Percentiles rank a stretch among this genome's conserved stretches.
These are phyloP conservation scores for Lasioglossum calceatum DNA, from an alignment of 2,888 invertebrate species.

Conservation along the genomic window DNA sequence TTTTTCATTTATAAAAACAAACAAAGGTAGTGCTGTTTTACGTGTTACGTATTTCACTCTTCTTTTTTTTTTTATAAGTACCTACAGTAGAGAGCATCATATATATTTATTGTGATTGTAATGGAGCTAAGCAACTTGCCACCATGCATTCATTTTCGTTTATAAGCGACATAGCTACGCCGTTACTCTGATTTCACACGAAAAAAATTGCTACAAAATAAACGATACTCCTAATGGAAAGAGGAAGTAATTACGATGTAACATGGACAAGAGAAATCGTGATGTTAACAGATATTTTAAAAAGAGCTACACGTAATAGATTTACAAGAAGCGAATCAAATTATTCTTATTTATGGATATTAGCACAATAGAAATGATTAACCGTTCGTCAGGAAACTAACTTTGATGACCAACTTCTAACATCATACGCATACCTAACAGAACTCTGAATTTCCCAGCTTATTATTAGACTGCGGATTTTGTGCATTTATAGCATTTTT, in stretches of 20 bases:
- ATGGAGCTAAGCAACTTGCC: conserved; percentile 16
- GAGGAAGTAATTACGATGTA: conserved; percentile 8
- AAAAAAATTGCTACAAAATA: conserved; percentile 1
- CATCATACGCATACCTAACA: conserved; percentile 12
- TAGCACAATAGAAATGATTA: conserved; percentile 49
- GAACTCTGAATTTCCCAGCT: conserved; percentile 18
- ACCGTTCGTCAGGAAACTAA: conserved; percentile 12
- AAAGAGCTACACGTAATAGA: conserved; percentile 30
- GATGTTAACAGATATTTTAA: conserved; percentile 36
- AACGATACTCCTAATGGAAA: conserved; percentile 4
- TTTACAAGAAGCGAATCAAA: conserved; percentile 59
- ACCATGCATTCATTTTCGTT: conserved; percentile 21
- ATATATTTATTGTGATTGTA: conserved; percentile 23
- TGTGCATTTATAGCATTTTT: background rate
- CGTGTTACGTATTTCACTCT: conserved; percentile 24
- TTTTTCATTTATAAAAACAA: conserved; percentile 15
- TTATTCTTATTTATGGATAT: conserved; percentile 60
- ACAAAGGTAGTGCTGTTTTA: conserved; percentile 28
- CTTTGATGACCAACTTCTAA: conserved; percentile 25
- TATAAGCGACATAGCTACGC: conserved; percentile 8
- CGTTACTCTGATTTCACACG: conserved; percentile 12
- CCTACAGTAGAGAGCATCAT: conserved; percentile 6
- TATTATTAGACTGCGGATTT: conserved; percentile 18
- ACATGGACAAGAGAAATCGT: background rate
- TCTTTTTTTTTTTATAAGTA: conserved; percentile 14